Base-by-base conservation (phyloP, 2,888 invertebrate species). In the Leucophenga maculata region DNA sequence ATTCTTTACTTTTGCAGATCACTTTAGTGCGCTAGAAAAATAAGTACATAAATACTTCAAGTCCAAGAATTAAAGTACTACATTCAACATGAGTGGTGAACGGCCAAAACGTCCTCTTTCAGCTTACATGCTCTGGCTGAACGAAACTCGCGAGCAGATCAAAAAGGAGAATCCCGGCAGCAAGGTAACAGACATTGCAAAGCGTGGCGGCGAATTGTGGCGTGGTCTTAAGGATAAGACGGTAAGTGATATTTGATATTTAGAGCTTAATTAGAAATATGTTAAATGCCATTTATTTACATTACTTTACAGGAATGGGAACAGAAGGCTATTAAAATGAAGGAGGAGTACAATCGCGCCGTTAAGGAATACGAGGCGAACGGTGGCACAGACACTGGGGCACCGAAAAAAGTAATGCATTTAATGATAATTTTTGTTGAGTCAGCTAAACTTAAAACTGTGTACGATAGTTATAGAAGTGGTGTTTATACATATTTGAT, bases 181-280 rank as follows among this genome's bases (percentile, higher is more conserved):
- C 76, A 93, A 94, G 85, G 93, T 99, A 46, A 96, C 96, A 16
- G 99, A 99, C 85, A 93, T 98, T 71, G 94, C 97, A 62, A 98
- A 97, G 89, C 96, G 96, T 85, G 98, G 94, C 72, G 98, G 98
- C 48, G 97, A 98, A 90, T 90, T 97, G 90, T 99, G 99, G 99
- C 94, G 95, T 82, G 93, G 93, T 72, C 90, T 98, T 86, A 94
- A 93, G 83, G 95, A 96, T 86, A 97, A 97, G 90, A 92, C 93
- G 73, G 95, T 95, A 90, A 80, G 86, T 80, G 0, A 14, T 44
- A 18, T n/a, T 3, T 0, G 8, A 18, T 20, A 11, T n/a, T n/a
- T 60, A 31, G 1, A 39, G 39, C 20, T 39, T 1, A 18, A 44
- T 18, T 6, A 50, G 18, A 22, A 54, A 20, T 20, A 57, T 50